Percentiles rank a stretch among this genome's conserved stretches.
Evolutionary conservation across 1,140 invertebrate species (phyloP).

Genomic region (Phortica variegata): DNA sequence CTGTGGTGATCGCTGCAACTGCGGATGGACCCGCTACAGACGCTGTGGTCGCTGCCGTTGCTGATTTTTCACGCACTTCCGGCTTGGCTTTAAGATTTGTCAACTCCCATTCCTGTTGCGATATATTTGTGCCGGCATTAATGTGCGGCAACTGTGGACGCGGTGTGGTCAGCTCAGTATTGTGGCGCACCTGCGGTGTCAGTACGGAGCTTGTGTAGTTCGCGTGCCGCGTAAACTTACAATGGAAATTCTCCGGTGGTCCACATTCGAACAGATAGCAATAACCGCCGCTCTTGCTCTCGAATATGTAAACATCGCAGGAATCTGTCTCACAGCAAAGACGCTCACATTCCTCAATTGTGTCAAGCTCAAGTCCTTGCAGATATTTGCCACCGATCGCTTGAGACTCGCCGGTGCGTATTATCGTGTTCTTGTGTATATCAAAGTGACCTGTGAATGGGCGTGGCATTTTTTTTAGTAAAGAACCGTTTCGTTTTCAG

Average conservation of each 20-base stretch:
- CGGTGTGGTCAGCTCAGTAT: conserved; percentile 31
- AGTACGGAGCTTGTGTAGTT: conserved; percentile 88
- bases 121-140: conserved; percentile 37
- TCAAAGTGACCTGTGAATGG: conserved; percentile 69
- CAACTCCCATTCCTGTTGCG: conserved; percentile 79
- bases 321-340: conserved; percentile 82
- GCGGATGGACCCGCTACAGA: neutral
- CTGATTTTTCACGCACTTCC: conserved; percentile 37
- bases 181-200: conserved; percentile 49
- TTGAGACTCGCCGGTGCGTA: conserved; percentile 83
- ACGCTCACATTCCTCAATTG: conserved; percentile 76
- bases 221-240: conserved; percentile 85
- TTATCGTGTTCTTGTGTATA: conserved; percentile 85
- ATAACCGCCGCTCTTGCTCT: conserved; percentile 85
- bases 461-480: neutral
- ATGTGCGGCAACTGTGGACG: conserved; percentile 37
- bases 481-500: conserved; percentile 17
- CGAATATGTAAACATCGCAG: conserved; percentile 90
- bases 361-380: conserved; percentile 77
- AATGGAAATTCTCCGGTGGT: conserved; percentile 82
- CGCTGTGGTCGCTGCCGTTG: conserved; percentile 11
- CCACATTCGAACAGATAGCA: conserved; percentile 93
- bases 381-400: conserved; percentile 86
- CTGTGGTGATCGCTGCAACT: conserved; percentile 6
- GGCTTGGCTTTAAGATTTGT: conserved; percentile 59